Conservation (phyloP, 2,797 vertebrate species). For the Anguilla obscura region DNA sequence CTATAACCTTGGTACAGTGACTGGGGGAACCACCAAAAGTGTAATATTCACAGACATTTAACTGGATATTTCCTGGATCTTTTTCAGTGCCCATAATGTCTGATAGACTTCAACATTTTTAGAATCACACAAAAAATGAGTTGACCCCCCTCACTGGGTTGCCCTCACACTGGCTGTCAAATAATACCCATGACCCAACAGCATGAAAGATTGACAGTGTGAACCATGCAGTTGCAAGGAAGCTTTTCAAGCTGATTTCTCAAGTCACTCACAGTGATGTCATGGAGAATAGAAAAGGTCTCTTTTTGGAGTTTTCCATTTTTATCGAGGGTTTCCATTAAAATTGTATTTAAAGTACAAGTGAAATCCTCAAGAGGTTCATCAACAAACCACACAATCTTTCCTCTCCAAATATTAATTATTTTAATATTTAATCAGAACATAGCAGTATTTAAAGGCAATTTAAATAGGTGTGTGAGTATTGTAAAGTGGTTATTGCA, state of each 20-base stretch:
- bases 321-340: background rate
- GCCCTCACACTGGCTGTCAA: background rate
- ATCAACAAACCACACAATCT: background rate
- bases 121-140: background rate
- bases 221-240: background rate
- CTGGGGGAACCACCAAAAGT: background rate
- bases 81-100: background rate
- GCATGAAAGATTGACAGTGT: background rate
- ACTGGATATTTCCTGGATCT: background rate
- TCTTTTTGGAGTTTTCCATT: background rate
- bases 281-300: background rate
- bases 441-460: background rate
- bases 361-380: too few species aligned
- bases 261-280: background rate
- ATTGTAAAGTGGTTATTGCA: background rate
- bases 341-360: background rate
- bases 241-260: background rate
- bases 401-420: background rate
- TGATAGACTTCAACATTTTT: background rate
- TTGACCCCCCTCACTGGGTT: background rate
- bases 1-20: background rate
- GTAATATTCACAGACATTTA: background rate
- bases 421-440: background rate
- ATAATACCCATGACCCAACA: background rate
- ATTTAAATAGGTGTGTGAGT: background rate